phyloP scores from a whole-genome alignment of 2,888 invertebrate species.

The Poecilobothrus nobilitatus region DNA sequence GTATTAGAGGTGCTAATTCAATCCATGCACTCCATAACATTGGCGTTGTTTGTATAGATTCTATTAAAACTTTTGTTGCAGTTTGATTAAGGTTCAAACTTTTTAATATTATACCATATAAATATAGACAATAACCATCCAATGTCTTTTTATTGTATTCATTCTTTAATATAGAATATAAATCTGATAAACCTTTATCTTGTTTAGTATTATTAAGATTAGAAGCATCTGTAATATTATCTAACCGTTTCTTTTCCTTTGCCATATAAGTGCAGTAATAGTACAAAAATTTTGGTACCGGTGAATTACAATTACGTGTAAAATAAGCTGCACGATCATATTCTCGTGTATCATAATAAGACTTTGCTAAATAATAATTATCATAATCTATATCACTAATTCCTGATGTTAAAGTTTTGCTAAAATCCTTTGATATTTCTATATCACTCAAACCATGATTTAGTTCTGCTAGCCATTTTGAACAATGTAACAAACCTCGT shows the following conservation, averaged over 20 bases:
- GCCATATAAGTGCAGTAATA: constrained; percentile 81
- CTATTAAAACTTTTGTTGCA: constrained; percentile 70
- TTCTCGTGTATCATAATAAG: constrained; percentile 84
- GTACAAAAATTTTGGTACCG: constrained; percentile 72
- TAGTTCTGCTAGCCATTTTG: constrained; percentile 84
- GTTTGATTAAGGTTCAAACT: constrained; percentile 71
- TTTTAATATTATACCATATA: constrained; percentile 85
- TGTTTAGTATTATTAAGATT: constrained; percentile 36
- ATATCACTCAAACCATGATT: constrained; percentile 66
- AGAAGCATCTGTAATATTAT: constrained; percentile 63
- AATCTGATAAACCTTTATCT: constrained; percentile 46
- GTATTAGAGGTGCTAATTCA: constrained; percentile 77
- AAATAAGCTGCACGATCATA: constrained; percentile 80
- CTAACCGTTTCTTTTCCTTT: constrained; percentile 80
- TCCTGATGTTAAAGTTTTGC: constrained; percentile 44
- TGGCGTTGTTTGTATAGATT: constrained; percentile 69
- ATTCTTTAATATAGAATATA: constrained; percentile 51
- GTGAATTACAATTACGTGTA: constrained; percentile 58
- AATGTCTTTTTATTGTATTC: constrained; percentile 54
- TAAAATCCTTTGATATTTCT: constrained; percentile 44
- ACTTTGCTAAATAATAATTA: constrained; percentile 73
- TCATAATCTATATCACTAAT: constrained; percentile 48
- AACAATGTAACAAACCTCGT: constrained; percentile 69
- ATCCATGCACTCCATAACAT: constrained; percentile 94
- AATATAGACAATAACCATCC: constrained; percentile 80